A percentile compares a stretch with the other conserved stretches of the same genome.
phyloP scores from a whole-genome alignment of 2,888 invertebrate genomes.

The Meteorus colon region DNA sequence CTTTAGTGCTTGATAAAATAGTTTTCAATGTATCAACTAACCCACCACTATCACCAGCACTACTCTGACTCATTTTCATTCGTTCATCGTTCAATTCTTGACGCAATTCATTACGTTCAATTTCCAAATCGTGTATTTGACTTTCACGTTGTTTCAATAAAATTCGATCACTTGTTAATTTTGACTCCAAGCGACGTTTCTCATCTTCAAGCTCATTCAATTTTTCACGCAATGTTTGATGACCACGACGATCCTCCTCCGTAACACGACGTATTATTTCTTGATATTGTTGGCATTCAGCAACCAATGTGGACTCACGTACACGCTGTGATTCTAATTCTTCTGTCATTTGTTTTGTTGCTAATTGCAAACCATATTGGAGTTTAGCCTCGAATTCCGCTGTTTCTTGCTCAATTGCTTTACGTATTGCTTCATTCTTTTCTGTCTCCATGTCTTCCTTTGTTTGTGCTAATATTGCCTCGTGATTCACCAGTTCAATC shows the following conservation, averaged over 20 bases:
- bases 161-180: conserved; percentile 55
- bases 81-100: conserved; percentile 59
- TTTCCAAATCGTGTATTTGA: conserved; percentile 56
- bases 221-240: conserved; percentile 73
- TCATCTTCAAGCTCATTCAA: conserved; percentile 65
- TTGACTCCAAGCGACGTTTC: conserved; percentile 57
- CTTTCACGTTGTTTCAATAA: conserved; percentile 58
- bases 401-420: conserved; percentile 77
- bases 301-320: conserved; percentile 77
- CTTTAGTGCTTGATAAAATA: conserved; percentile 57
- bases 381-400: conserved; percentile 74
- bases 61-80: conserved; percentile 60
- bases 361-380: conserved; percentile 72
- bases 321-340: conserved; percentile 76
- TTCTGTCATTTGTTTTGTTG: conserved; percentile 70
- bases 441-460: conserved; percentile 80
- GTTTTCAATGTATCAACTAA: conserved; percentile 54
- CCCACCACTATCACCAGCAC: conserved; percentile 38
- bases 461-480: conserved; percentile 80
- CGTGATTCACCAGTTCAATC: conserved; percentile 79
- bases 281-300: conserved; percentile 81
- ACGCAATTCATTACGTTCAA: conserved; percentile 55
- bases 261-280: conserved; percentile 81
- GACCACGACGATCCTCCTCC: conserved; percentile 78
- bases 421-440: conserved; percentile 75